Base-by-base conservation (phyloP, 2,797 vertebrate species). In the Buceros bicornis region DNA sequence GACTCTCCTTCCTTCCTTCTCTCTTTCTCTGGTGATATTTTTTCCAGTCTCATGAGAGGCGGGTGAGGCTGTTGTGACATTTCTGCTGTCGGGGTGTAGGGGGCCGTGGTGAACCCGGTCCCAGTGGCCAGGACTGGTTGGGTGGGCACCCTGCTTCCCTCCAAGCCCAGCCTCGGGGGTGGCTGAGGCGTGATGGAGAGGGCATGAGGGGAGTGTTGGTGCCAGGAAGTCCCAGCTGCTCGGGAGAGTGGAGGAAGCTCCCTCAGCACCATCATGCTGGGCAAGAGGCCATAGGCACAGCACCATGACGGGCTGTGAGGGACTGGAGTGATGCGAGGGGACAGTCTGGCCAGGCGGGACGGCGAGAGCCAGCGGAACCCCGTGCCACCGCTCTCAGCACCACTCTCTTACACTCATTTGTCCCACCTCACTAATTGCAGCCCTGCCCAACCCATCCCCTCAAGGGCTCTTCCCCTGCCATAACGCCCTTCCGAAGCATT, bases 171-270 rank as follows among this genome's bases (percentile, higher is more conserved):
- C 33, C 21, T 4, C 1, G 2, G 67, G 33, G 29, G 16, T 1
- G 45, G 28, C 11, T 17, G 51, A 60, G 62, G 20, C 6, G 33
- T 17, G 67, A 53, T 3, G 28, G 54, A 28, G 65, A 35, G 1
- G n/a, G 5, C 0, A 2, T 1, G 42, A 51, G 35, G 51, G 51
- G 16, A 51, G 16, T 8, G 0, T 19, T 2, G 2, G 15, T 22
- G 4, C 13, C 1, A 3, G 53, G 42, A 45, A 60, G 65, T 20
- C 78, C 51, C 45, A 15, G 40, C 21, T 4, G 1, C 51, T 26
- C 1, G 0, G 1, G 17, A 45, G 51, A 64, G 37, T 3, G 28
- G 35, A 53, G n/a, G 45, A 81, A 70, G 64, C 70, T 53, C 50
- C 77, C 50, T 64, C 43, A 12, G 56, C 2, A 1, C 54, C 25